A percentile compares a stretch with the other conserved stretches of the same genome.
These are phyloP conservation scores for Coenonympha glycerion DNA, from an alignment of 2,888 invertebrate genomes.

Conservation along the genomic window DNA sequence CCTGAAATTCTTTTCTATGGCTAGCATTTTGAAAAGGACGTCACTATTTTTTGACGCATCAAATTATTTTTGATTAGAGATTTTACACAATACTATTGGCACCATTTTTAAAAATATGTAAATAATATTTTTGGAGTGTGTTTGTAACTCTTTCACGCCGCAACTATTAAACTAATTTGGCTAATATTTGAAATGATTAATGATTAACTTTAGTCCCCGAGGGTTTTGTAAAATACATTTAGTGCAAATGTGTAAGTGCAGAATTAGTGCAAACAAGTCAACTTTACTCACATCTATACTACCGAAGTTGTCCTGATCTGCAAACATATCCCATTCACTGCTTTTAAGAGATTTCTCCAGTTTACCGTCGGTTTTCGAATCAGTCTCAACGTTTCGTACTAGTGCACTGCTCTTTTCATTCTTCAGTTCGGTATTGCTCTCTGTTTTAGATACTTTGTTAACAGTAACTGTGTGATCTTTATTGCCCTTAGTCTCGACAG, in stretches of 20 bases:
- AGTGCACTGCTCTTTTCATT: slow-evolving; percentile 6
- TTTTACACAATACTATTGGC: too few relatives aligned
- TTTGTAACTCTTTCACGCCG: too few relatives aligned
- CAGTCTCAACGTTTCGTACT: slow-evolving; percentile 27
- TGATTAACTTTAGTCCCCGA: too few relatives aligned
- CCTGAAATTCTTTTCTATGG: too few relatives aligned
- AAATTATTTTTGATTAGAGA: too few relatives aligned
- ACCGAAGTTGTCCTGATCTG: slow-evolving; percentile 90
- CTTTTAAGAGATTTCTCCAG: slow-evolving; percentile 64
- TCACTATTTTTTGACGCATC: too few relatives aligned
- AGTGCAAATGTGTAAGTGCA: too few relatives aligned
- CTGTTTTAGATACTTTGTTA: slow-evolving; percentile 12
- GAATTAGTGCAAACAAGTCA: too few relatives aligned
- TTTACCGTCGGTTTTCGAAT: slow-evolving; percentile 37
- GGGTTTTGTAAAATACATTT: too few relatives aligned
- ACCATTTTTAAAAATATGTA: neutral
- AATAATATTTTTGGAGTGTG: neutral
- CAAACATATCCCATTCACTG: slow-evolving; percentile 93
- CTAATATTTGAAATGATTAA: too few relatives aligned
- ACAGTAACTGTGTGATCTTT: slow-evolving; percentile 16
- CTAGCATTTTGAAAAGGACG: too few relatives aligned
- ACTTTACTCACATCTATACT: slow-evolving; percentile 60
- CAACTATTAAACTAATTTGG: too few relatives aligned
- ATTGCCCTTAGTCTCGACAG: slow-evolving; percentile 20
- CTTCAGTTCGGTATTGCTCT: slow-evolving; percentile 13